Conservation (phyloP, 2,797 vertebrate genomes). For the Oryzias sinensis region DNA sequence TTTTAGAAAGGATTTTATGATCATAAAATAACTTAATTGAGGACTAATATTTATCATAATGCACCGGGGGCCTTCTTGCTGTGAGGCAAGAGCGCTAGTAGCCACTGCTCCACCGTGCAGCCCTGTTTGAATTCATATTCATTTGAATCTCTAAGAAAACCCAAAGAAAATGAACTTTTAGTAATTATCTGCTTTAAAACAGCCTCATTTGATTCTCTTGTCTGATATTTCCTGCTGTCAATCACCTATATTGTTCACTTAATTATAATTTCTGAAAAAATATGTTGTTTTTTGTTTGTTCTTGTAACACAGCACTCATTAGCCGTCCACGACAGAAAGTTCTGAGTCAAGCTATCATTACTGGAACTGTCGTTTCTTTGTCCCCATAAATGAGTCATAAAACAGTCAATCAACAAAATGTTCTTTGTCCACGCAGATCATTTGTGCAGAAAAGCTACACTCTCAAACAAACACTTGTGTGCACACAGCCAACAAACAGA, state of each 20-base stretch:
- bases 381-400: slow-evolving; percentile 16
- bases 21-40: no score
- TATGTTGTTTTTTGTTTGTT: background rate
- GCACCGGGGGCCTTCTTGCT: no score
- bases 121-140: no score
- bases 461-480: slow-evolving; percentile 5
- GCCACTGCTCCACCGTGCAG: no score
- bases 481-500: background rate
- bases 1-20: no score
- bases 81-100: no score
- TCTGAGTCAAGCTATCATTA: slow-evolving; percentile 28
- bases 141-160: no score
- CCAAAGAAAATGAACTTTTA: no score
- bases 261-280: background rate
- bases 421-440: slow-evolving; percentile 3
- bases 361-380: slow-evolving; percentile 10
- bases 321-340: slow-evolving; percentile 49
- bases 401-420: slow-evolving; percentile 10
- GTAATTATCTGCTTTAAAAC: no score
- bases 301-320: slow-evolving; percentile 11
- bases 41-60: no score
- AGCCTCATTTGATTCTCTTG: background rate
- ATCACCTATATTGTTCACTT: slow-evolving; percentile 2
- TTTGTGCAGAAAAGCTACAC: slow-evolving; percentile 1
- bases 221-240: slow-evolving; percentile 1